Evolutionary conservation across 1,140 invertebrate genomes (phyloP).

Genomic region (Drosophila sproati): DNA sequence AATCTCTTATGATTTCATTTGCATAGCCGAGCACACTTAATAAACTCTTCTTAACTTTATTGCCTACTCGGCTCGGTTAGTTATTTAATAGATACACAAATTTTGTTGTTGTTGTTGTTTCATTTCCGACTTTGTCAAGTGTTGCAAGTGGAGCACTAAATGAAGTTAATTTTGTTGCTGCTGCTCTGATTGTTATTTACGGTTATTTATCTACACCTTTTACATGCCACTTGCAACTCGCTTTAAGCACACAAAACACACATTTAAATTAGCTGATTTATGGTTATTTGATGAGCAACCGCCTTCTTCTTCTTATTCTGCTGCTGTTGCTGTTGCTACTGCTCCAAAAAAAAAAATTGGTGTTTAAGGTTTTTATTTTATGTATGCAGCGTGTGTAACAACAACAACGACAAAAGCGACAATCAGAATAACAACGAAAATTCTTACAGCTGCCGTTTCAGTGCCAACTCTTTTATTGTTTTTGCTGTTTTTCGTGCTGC

Average conservation of each 20-base stretch:
- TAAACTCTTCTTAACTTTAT: not conserved
- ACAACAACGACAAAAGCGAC: constrained; percentile 19
- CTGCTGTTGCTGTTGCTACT: constrained; percentile 21
- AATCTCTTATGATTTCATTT: constrained; percentile 28
- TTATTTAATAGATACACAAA: not conserved
- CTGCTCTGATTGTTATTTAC: constrained; percentile 57
- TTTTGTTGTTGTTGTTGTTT: not conserved
- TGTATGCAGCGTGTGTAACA: constrained; percentile 28
- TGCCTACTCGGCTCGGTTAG: not conserved
- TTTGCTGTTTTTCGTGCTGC: constrained; percentile 41
- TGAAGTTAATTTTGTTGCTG: constrained; percentile 16
- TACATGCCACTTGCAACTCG: constrained; percentile 33
- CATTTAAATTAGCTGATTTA: constrained; percentile 79
- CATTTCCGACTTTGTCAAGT: constrained; percentile 9
- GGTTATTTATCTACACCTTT: constrained; percentile 51
- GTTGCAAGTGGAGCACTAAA: constrained; percentile 6
- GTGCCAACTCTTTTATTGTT: constrained; percentile 59
- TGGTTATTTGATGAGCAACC: constrained; percentile 68
- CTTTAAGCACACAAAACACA: constrained; percentile 9
- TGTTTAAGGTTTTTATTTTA: constrained; percentile 12
- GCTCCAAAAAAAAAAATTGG: constrained; percentile 26
- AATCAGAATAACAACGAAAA: constrained; percentile 40
- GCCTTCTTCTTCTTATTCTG: not conserved
- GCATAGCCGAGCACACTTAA: not conserved
- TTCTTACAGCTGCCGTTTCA: constrained; percentile 55